These are phyloP conservation scores for Aquatica leii DNA, from an alignment of 2,888 invertebrate genomes.

Conservation along the genomic window DNA sequence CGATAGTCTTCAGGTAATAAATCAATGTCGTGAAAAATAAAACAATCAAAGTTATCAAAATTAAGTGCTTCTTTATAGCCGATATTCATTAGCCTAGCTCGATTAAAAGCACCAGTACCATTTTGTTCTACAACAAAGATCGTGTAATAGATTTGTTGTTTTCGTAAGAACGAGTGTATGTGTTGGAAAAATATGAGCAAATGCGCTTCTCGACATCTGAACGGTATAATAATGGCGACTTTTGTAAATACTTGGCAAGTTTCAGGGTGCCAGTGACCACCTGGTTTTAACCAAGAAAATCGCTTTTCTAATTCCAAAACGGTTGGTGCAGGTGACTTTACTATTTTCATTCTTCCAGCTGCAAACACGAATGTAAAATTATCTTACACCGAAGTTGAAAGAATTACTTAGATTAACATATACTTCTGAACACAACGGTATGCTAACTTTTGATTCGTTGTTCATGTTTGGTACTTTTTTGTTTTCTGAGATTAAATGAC, in stretches of 20 bases:
- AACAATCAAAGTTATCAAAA: conserved; percentile 80
- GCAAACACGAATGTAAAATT: conserved; percentile 18
- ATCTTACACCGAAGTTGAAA: neutral
- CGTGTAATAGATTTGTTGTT: conserved; percentile 93
- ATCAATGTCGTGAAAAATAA: conserved; percentile 97
- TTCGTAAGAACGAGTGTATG: conserved; percentile 90
- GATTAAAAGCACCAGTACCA: conserved; percentile 79
- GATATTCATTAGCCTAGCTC: conserved; percentile 96
- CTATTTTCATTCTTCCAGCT: conserved; percentile 76
- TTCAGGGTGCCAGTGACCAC: conserved; percentile 85
- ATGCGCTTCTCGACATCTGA: conserved; percentile 84
- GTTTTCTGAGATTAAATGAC: conserved; percentile 20
- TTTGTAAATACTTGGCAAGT: conserved; percentile 79
- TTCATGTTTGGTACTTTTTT: conserved; percentile 16
- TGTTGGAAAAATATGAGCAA: conserved; percentile 89
- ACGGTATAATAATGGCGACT: conserved; percentile 94
- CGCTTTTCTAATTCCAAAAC: conserved; percentile 71
- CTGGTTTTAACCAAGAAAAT: conserved; percentile 75
- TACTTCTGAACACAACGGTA: conserved; percentile 46
- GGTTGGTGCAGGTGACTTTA: conserved; percentile 71
- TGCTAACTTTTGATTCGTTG: conserved; percentile 33
- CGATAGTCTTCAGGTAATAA: conserved; percentile 91
- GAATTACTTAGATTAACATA: conserved; percentile 46
- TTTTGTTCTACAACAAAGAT: conserved; percentile 94
- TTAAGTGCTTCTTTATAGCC: conserved; percentile 91